A percentile compares a stretch with the other conserved stretches of the same genome.
Evolutionary conservation across 2,797 vertebrate genomes (phyloP).

Genomic region (Acanthis flammea): DNA sequence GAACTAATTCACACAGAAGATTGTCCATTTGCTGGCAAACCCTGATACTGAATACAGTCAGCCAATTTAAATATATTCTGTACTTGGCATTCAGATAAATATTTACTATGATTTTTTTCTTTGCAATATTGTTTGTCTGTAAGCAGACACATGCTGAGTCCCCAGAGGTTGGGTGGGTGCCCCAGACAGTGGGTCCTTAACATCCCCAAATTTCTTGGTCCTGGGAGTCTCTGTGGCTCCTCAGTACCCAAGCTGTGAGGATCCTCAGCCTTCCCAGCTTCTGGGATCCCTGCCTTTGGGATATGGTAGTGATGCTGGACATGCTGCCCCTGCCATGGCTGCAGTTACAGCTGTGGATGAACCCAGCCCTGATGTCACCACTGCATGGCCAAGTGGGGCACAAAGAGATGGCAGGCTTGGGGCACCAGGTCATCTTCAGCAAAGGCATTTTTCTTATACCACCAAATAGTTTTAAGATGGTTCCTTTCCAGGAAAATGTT

Average conservation of each 20-base stretch:
- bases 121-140: background rate
- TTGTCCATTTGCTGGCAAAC: background rate
- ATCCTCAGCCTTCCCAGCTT: background rate
- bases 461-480: background rate
- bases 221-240: background rate
- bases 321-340: background rate
- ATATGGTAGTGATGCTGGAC: background rate
- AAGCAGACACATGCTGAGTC: background rate
- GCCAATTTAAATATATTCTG: background rate
- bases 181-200: background rate
- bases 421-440: background rate
- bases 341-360: background rate
- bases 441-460: background rate
- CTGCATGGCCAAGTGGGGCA: background rate
- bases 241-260: background rate
- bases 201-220: background rate
- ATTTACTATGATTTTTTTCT: background rate
- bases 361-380: background rate
- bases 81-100: background rate
- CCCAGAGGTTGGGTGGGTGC: background rate
- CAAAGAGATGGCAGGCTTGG: background rate
- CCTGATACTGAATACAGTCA: background rate
- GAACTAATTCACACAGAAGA: background rate
- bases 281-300: background rate
- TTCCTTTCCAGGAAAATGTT: background rate